Percentiles rank a stretch among this genome's conserved stretches.
phyloP scores from a whole-genome alignment of 2,888 invertebrate species.

The Latrodectus hesperus region DNA sequence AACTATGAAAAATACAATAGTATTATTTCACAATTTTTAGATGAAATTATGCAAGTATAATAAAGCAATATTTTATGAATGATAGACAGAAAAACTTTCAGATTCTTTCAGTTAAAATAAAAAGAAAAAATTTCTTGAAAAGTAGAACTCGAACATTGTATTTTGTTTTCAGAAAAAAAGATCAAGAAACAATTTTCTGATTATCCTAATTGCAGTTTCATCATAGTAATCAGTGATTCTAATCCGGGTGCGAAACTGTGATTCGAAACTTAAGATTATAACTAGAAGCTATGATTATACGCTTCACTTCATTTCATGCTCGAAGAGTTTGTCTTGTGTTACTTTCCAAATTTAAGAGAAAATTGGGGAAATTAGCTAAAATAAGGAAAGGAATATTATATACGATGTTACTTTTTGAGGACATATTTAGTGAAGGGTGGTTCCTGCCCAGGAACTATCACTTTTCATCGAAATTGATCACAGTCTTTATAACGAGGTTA shows the following conservation, averaged over 20 bases:
- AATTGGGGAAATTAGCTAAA: not conserved
- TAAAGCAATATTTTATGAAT: too few species aligned
- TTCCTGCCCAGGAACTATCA: too few species aligned
- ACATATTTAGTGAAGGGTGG: not conserved
- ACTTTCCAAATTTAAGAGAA: not conserved
- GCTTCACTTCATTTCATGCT: not conserved
- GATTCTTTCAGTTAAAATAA: too few species aligned
- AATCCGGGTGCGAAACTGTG: not conserved
- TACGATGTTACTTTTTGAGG: not conserved
- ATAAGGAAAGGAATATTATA: not conserved
- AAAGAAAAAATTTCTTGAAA: too few species aligned
- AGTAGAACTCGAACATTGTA: too few species aligned
- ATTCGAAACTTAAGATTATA: not conserved
- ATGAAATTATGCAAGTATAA: too few species aligned
- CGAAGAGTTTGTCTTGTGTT: not conserved
- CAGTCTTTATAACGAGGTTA: not conserved
- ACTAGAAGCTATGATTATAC: not conserved
- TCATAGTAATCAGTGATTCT: not conserved
- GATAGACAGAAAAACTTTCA: too few species aligned
- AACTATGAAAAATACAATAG: too few species aligned
- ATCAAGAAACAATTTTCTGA: too few species aligned
- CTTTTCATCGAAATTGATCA: not conserved
- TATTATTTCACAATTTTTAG: too few species aligned
- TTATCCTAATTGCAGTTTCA: not conserved
- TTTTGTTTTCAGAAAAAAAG: too few species aligned